phyloP scores from a whole-genome alignment of 1,140 invertebrate genomes.

The Gonioctena quinquepunctata region DNA sequence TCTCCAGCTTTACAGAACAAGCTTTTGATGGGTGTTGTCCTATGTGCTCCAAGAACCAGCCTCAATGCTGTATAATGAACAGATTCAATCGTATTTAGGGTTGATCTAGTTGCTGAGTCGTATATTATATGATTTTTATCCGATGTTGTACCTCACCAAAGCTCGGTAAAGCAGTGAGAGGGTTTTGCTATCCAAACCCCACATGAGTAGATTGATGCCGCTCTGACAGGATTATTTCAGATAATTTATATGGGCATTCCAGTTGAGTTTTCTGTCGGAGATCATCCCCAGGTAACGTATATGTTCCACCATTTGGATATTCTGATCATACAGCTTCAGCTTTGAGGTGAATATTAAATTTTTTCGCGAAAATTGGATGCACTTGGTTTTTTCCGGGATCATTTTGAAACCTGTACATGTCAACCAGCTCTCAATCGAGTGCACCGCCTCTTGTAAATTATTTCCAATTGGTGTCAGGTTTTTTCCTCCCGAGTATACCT shows the following conservation, averaged over 20 bases:
- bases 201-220: background rate
- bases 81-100: slow-evolving; percentile 16
- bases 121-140: slow-evolving; percentile 18
- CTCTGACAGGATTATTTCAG: background rate
- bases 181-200: slow-evolving; percentile 6
- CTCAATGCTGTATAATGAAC: slow-evolving; percentile 22
- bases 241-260: background rate
- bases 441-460: background rate
- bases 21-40: slow-evolving; percentile 6
- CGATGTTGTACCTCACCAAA: slow-evolving; percentile 7
- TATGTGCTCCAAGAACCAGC: slow-evolving; percentile 16
- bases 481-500: background rate
- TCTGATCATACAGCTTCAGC: background rate
- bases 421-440: background rate
- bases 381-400: background rate
- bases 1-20: slow-evolving; percentile 6
- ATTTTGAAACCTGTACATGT: background rate
- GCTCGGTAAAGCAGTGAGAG: slow-evolving; percentile 18
- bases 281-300: background rate
- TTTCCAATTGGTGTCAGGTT: background rate
- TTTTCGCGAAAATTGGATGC: background rate
- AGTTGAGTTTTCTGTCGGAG: background rate
- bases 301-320: background rate
- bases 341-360: background rate
- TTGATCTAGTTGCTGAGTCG: background rate